A percentile compares a stretch with the other conserved stretches of the same genome.
These are phyloP conservation scores for Malurus alboscapulatus DNA, from an alignment of 2,113 vertebrate genomes.

Conservation along the genomic window DNA sequence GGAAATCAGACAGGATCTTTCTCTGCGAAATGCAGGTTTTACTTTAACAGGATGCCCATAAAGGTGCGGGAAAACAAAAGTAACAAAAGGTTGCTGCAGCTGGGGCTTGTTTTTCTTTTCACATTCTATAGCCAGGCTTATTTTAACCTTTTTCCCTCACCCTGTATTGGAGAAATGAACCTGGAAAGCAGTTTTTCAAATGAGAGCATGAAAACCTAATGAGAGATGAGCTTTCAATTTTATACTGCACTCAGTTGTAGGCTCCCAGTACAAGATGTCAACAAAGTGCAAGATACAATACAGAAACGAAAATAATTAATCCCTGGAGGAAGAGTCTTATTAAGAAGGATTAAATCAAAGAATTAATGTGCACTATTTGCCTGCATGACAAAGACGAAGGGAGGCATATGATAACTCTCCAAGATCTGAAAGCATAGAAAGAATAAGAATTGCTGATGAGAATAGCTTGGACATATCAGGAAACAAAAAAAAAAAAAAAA, in stretches of 20 bases:
- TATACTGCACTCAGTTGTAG: background rate
- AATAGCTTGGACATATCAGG: background rate
- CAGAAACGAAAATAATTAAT: slow-evolving; percentile 67
- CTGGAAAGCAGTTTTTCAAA: slow-evolving; percentile 2
- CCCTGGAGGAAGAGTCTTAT: slow-evolving; percentile 64
- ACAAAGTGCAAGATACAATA: slow-evolving; percentile 64
- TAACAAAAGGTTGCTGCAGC: background rate
- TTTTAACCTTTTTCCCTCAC: background rate
- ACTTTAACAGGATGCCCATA: background rate
- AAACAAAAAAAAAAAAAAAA: background rate
- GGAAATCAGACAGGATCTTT: background rate
- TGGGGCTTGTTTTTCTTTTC: background rate
- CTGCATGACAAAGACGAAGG: slow-evolving; percentile 43
- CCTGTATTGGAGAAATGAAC: background rate
- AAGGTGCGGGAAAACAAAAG: background rate
- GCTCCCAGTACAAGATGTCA: slow-evolving; percentile 59
- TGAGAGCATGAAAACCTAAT: slow-evolving; percentile 24
- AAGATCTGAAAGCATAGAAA: background rate
- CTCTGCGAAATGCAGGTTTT: background rate
- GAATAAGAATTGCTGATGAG: slow-evolving; percentile 1
- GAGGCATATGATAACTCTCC: slow-evolving; percentile 42
- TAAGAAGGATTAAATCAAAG: slow-evolving; percentile 69
- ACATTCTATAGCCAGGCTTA: background rate
- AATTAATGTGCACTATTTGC: slow-evolving; percentile 48
- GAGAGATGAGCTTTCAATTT: slow-evolving; percentile 56